Conservation (phyloP, 1,140 invertebrate genomes). For the Tetranychus cinnabarinus region DNA sequence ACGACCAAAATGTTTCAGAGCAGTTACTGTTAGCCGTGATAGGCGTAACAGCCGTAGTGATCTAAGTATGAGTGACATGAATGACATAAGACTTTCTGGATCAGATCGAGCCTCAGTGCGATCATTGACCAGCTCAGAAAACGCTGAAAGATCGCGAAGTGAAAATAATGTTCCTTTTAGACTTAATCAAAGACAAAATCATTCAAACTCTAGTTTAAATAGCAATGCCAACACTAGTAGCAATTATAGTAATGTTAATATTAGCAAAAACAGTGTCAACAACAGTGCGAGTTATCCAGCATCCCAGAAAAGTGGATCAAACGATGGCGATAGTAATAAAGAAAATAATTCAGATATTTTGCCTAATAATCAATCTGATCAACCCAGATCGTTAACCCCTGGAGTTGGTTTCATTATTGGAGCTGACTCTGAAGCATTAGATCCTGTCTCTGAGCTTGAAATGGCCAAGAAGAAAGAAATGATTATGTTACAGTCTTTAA, state of each 20-base stretch:
- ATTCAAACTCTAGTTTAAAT: too few species aligned
- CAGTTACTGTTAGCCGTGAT: neutral
- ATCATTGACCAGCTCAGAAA: too few species aligned
- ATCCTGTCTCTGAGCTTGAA: slow-evolving; percentile 38
- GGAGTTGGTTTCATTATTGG: slow-evolving; percentile 41
- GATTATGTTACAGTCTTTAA: slow-evolving; percentile 58
- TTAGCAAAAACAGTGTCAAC: too few species aligned
- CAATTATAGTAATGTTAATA: too few species aligned
- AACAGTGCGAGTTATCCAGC: too few species aligned
- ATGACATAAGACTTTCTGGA: neutral
- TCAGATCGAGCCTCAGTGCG: neutral
- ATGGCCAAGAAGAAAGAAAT: slow-evolving; percentile 72
- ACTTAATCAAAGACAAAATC: too few species aligned
- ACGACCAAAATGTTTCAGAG: neutral
- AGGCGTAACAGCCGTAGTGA: neutral
- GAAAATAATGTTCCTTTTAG: too few species aligned
- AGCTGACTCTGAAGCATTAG: slow-evolving; percentile 34
- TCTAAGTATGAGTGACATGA: neutral
- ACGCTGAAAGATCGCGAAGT: neutral
- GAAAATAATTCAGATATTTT: too few species aligned
- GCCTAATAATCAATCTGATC: too few species aligned
- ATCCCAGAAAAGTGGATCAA: too few species aligned
- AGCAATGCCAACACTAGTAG: too few species aligned
- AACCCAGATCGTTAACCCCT: neutral
- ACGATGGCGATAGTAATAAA: too few species aligned